A percentile compares a stretch with the other conserved stretches of the same genome.
Evolutionary conservation across 2,113 vertebrate genomes (phyloP).

Genomic region (Camelus bactrianus): DNA sequence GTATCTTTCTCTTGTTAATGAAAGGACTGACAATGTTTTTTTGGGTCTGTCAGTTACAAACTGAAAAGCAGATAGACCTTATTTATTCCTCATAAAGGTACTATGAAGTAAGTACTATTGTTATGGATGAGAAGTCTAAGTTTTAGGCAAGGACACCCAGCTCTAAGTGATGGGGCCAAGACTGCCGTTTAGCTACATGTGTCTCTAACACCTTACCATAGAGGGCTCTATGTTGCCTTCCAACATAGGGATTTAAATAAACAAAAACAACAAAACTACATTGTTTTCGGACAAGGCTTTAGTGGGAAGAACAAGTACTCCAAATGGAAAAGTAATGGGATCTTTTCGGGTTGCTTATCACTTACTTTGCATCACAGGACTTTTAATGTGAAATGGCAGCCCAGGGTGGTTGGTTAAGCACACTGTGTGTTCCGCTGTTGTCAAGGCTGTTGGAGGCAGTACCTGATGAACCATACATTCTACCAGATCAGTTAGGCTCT

Average conservation of each 20-base stretch:
- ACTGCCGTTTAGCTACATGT: neutral
- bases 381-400: neutral
- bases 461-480: neutral
- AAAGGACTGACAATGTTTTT: neutral
- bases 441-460: neutral
- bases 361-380: neutral
- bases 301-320: neutral
- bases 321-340: neutral
- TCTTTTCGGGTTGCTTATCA: neutral
- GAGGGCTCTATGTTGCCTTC: neutral
- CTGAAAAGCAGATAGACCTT: neutral
- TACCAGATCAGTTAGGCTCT: neutral
- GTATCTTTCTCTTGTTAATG: slow-evolving; percentile 17
- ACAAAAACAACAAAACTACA: neutral
- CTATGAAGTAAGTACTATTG: neutral
- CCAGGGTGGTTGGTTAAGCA: neutral
- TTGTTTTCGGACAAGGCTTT: slow-evolving; percentile 27
- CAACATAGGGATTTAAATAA: neutral
- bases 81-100: slow-evolving; percentile 19
- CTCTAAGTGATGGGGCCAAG: neutral
- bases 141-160: slow-evolving; percentile 23
- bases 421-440: neutral
- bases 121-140: slow-evolving; percentile 11
- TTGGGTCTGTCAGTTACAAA: neutral
- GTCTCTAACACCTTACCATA: neutral